Percentiles rank a stretch among this genome's conserved stretches.
Conservation (phyloP, 1,140 invertebrate genomes). For the Hycleus phaleratus region DNA sequence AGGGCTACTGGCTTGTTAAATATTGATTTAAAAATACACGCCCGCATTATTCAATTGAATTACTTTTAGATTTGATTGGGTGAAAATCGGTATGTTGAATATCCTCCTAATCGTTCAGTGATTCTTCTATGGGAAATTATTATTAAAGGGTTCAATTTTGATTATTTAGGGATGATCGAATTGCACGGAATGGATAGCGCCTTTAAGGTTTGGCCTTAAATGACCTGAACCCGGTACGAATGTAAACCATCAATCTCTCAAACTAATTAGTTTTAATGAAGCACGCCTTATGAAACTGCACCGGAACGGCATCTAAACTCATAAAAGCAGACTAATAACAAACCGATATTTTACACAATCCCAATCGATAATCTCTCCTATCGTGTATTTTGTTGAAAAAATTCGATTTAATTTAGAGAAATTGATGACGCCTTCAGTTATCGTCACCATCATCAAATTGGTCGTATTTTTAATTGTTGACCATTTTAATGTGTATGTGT, state of each 20-base stretch:
- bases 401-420: too few relatives aligned
- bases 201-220: slow-evolving; percentile 5
- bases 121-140: too few relatives aligned
- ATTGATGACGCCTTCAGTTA: too few relatives aligned
- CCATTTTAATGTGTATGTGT: too few relatives aligned
- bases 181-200: slow-evolving; percentile 1
- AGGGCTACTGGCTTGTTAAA: slow-evolving; percentile 9
- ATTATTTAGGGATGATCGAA: slow-evolving; percentile 5
- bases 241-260: slow-evolving; percentile 14
- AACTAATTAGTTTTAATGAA: slow-evolving; percentile 15
- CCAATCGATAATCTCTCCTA: too few relatives aligned
- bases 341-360: slow-evolving; percentile 6
- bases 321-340: background rate
- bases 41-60: slow-evolving; percentile 8
- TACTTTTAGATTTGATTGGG: slow-evolving; percentile 1
- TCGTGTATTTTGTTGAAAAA: too few relatives aligned
- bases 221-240: slow-evolving; percentile 11
- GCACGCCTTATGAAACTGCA: slow-evolving; percentile 13
- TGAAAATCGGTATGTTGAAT: too few relatives aligned
- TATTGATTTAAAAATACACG: slow-evolving; percentile 7
- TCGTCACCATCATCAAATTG: too few relatives aligned
- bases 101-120: too few relatives aligned
- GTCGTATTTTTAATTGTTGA: too few relatives aligned
- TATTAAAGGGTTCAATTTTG: too few relatives aligned
- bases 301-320: slow-evolving; percentile 5